phyloP scores from a whole-genome alignment of 2,797 vertebrate genomes.

The Sebastes baramenuke region DNA sequence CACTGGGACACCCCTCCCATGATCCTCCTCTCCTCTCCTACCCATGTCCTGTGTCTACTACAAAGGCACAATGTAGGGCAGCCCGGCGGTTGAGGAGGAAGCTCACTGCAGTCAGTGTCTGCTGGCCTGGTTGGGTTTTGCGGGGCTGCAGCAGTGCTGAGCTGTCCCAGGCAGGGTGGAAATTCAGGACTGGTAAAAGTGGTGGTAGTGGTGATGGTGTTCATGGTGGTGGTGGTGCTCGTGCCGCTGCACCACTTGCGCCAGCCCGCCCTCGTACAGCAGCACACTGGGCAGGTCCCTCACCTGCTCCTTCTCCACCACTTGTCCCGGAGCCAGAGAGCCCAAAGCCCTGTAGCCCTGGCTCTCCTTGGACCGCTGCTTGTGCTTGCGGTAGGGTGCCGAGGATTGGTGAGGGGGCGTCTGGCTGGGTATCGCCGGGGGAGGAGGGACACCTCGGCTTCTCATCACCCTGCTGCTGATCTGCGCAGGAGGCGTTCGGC shows the following conservation, averaged over 20 bases:
- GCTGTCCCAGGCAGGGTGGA: conserved; percentile 5
- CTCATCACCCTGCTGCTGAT: conserved; percentile 84
- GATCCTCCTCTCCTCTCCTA: conserved; percentile 26
- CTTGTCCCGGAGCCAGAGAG: conserved; percentile 78
- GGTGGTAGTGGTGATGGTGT: conserved; percentile 99
- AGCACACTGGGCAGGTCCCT: conserved; percentile 91
- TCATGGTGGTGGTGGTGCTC: conserved; percentile 98
- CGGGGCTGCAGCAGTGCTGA: conserved; percentile 11
- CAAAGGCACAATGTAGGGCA: conserved; percentile 1
- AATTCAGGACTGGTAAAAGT: conserved; percentile 96
- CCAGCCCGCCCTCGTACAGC: conserved; percentile 91
- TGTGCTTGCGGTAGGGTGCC: conserved; percentile 92
- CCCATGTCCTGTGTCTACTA: conserved; percentile 20
- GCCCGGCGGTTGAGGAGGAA: conserved; percentile 73
- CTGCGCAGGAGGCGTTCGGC: conserved; percentile 81
- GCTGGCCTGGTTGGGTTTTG: conserved; percentile 6
- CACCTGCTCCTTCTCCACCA: conserved; percentile 91
- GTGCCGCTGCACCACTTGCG: conserved; percentile 95
- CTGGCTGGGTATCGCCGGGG: conserved; percentile 81
- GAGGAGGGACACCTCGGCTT: conserved; percentile 83
- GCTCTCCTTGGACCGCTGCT: conserved; percentile 91
- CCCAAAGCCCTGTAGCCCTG: conserved; percentile 87
- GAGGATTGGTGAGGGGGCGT: conserved; percentile 88
- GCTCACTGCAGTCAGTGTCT: conserved; percentile 72
- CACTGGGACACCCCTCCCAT: conserved; percentile 64